Evolutionary conservation across 1,140 invertebrate genomes (phyloP).

Genomic region (Trichomalopsis sarcophagae): DNA sequence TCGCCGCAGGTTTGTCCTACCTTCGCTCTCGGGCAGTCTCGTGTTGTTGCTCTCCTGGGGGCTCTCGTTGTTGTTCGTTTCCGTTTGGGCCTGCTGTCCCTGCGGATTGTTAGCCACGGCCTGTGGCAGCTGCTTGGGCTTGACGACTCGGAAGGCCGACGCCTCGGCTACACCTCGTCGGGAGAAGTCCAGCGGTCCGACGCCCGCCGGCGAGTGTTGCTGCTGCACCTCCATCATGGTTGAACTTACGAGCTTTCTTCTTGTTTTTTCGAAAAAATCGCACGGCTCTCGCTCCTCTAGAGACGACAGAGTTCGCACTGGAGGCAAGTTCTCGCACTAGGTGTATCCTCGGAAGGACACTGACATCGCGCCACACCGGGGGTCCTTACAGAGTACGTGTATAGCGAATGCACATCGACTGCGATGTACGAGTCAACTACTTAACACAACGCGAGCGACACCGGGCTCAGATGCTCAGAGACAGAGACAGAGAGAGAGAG

Average conservation of each 20-base stretch:
- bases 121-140: constrained; percentile 71
- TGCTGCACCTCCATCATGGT: constrained; percentile 74
- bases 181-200: constrained; percentile 72
- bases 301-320: neutral
- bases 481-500: too few species aligned
- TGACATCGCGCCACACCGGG: neutral
- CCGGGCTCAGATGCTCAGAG: too few species aligned
- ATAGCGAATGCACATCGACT: too few species aligned
- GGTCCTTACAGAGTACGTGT: too few species aligned
- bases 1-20: neutral
- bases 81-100: constrained; percentile 27
- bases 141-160: constrained; percentile 72
- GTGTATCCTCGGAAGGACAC: neutral
- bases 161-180: constrained; percentile 72
- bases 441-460: too few species aligned
- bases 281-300: too few species aligned
- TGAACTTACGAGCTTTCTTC: neutral
- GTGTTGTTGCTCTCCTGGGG: constrained; percentile 61
- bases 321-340: neutral
- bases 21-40: constrained; percentile 39
- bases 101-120: constrained; percentile 48
- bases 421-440: too few species aligned
- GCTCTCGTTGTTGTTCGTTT: constrained; percentile 62
- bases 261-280: neutral
- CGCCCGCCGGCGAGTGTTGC: constrained; percentile 72